Base-by-base conservation (phyloP, 2,113 vertebrate genomes). In the Pygoscelis adeliae region DNA sequence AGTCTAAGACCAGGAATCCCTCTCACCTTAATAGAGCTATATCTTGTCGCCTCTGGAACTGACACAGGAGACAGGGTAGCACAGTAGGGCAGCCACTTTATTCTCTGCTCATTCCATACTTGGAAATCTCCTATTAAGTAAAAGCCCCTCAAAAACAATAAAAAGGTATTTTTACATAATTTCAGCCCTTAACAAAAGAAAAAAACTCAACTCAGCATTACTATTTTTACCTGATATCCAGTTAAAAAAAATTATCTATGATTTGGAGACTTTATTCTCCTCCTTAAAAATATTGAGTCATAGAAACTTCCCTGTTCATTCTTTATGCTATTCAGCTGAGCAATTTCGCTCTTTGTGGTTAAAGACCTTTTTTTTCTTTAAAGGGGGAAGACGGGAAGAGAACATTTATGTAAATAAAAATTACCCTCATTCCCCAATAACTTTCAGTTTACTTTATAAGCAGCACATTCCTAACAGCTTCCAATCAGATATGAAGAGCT, bases 1-100 rank as follows among this genome's bases (percentile, higher is more conserved):
- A 93, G 25, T 66, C 38, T 34, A 69, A 90, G 53, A 89, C 65
- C 67, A 81, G 83, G 63, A 96, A 91, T 78, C 55, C 63, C 90
- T 96, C 94, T 87, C 89, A 96, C 86, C 83, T 91, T 96, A 94
- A 95, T 2, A 95, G 32, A 94, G 59, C 91, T 96, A 89, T 23
- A 87, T 74, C 76, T 83, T 77, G 76, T 50, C 9, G 10, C 63
- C 59, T 94, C 86, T 95, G 83, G 86, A 96, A 92, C 62, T 96
- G 95, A 47, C 89, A 96, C 72, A 66, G 76, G 36, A 96, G 34
- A 90, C 71, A 89, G 25, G 29, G 63, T 83, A 96, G 62, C 67
- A 90, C 79, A 83, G 66, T 22, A 92, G 86, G 89, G 40, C 53
- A 93, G 86, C 62, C 19, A 80, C 42, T 69, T 66, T 89, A 93